These are phyloP conservation scores for Poecilobothrus nobilitatus DNA, from an alignment of 2,888 invertebrate genomes.

Conservation along the genomic window DNA sequence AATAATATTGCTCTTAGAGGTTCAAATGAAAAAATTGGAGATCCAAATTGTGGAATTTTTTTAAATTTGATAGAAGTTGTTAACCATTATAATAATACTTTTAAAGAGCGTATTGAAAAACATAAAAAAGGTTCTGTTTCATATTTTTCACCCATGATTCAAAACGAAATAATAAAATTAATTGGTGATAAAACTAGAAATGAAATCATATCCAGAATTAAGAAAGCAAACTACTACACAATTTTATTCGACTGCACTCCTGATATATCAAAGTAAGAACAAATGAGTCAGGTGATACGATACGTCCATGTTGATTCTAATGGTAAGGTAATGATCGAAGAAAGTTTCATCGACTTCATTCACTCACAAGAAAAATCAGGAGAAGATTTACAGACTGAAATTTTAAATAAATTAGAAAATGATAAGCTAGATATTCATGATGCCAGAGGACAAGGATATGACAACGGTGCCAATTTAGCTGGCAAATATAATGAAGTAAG, in stretches of 20 bases:
- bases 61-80: no score
- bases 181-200: not conserved
- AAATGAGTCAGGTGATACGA: not conserved
- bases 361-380: not conserved
- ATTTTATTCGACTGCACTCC: constrained; percentile 5
- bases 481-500: constrained; percentile 1
- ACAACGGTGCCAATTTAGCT: constrained; percentile 2
- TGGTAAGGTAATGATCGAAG: constrained; percentile 2
- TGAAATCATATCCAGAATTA: constrained; percentile 8
- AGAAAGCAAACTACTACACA: constrained; percentile 10
- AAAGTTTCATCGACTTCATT: not conserved
- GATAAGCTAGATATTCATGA: not conserved
- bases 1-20: no score
- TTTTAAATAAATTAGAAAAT: constrained; percentile 10
- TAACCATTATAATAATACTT: no score
- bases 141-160: no score
- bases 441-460: constrained; percentile 3
- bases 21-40: no score
- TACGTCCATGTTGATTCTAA: not conserved
- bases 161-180: no score
- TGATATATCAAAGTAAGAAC: not conserved
- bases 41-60: no score
- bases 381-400: not conserved
- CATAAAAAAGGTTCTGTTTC: no score
- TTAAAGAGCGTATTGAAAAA: no score